These are phyloP conservation scores for Andrena bicolor DNA, from an alignment of 2,888 invertebrate genomes.

Conservation along the genomic window DNA sequence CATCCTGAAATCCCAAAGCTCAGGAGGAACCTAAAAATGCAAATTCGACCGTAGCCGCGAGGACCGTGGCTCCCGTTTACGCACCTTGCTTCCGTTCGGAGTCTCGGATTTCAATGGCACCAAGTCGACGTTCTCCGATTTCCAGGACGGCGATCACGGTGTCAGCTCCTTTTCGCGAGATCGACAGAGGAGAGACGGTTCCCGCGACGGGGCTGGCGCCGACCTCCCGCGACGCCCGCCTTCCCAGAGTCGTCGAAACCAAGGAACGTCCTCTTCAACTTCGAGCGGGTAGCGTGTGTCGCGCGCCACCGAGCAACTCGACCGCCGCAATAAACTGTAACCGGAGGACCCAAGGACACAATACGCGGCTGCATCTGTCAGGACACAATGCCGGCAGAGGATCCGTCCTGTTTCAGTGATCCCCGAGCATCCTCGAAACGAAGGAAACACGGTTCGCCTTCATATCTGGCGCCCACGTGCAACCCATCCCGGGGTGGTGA, in stretches of 20 bases:
- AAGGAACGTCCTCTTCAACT: slow-evolving; percentile 5
- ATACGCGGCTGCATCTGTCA: slow-evolving; percentile 34
- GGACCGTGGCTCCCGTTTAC: neutral
- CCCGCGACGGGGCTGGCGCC: slow-evolving; percentile 65
- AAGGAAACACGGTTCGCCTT: slow-evolving; percentile 20
- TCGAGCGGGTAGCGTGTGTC: slow-evolving; percentile 37
- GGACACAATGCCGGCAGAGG: slow-evolving; percentile 13
- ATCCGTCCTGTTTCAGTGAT: slow-evolving; percentile 8
- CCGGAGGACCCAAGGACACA: slow-evolving; percentile 54
- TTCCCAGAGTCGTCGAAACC: neutral
- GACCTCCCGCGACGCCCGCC: slow-evolving; percentile 59
- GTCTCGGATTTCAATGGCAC: slow-evolving; percentile 43
- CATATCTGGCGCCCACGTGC: slow-evolving; percentile 61
- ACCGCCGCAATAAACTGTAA: slow-evolving; percentile 71
- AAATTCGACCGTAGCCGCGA: neutral
- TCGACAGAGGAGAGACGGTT: slow-evolving; percentile 18
- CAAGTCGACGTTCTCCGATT: slow-evolving; percentile 54
- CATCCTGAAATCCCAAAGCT: neutral
- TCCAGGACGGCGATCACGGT: slow-evolving; percentile 49
- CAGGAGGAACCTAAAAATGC: neutral
- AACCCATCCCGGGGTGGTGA: neutral
- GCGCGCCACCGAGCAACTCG: slow-evolving; percentile 39
- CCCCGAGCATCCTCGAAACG: neutral
- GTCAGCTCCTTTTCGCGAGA: slow-evolving; percentile 20
- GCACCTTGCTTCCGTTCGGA: slow-evolving; percentile 32